Evolutionary conservation across 1,140 invertebrate species (phyloP).

Genomic region (Heliconius hermathena): DNA sequence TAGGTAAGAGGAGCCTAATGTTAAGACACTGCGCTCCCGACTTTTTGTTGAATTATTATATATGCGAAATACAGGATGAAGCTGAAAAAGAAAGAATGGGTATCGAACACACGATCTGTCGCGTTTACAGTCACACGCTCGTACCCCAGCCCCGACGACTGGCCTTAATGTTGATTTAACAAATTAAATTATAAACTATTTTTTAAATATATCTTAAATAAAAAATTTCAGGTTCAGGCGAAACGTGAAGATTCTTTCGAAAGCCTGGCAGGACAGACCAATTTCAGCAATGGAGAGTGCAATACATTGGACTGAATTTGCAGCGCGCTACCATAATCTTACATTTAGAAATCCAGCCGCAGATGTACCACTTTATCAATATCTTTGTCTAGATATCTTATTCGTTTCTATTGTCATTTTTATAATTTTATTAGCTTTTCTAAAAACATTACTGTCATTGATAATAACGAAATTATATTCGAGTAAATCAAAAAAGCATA

Average conservation of each 20-base stretch:
- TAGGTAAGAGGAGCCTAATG: too few relatives aligned
- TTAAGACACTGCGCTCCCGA: too few relatives aligned
- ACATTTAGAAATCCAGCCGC: conserved; percentile 62
- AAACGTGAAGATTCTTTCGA: conserved; percentile 79
- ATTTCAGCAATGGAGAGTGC: conserved; percentile 78
- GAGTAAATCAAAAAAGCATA: conserved; percentile 8
- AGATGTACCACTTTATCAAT: conserved; percentile 58
- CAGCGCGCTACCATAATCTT: conserved; percentile 74
- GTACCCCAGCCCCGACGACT: too few relatives aligned
- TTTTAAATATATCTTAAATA: too few relatives aligned
- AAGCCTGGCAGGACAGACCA: conserved; percentile 81
- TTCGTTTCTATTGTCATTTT: conserved; percentile 30
- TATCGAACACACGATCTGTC: too few relatives aligned
- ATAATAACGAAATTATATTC: neutral
- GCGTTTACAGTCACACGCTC: too few relatives aligned
- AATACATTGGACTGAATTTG: conserved; percentile 82
- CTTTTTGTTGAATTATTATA: too few relatives aligned
- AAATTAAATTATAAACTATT: too few relatives aligned
- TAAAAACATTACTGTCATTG: conserved; percentile 7
- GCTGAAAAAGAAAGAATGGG: too few relatives aligned
- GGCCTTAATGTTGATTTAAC: too few relatives aligned
- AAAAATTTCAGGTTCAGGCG: conserved; percentile 58
- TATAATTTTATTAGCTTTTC: neutral
- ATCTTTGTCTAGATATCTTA: conserved; percentile 52
- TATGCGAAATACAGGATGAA: too few relatives aligned